A percentile compares a stretch with the other conserved stretches of the same genome.
Conservation (phyloP, 1,140 invertebrate genomes). For the Vanessa atalanta region DNA sequence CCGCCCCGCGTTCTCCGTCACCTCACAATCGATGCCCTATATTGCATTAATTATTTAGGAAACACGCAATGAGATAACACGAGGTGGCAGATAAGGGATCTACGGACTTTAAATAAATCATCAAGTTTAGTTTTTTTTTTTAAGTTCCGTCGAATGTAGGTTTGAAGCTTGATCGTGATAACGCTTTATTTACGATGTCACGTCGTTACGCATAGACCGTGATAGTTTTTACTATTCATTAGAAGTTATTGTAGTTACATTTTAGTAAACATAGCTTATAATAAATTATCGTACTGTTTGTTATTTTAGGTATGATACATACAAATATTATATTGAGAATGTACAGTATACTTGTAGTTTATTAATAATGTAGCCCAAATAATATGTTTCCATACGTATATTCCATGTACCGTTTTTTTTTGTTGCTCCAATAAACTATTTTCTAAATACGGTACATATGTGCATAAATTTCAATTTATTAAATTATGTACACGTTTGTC, state of each 20-base stretch:
- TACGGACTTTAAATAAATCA: conserved; percentile 76
- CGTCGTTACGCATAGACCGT: conserved; percentile 34
- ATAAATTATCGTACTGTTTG: not conserved
- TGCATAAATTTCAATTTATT: too few relatives aligned
- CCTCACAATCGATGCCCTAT: conserved; percentile 82
- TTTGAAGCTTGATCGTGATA: conserved; percentile 42
- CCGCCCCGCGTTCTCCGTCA: conserved; percentile 70
- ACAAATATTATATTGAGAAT: too few relatives aligned
- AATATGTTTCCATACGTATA: too few relatives aligned
- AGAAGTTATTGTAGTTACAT: conserved; percentile 22
- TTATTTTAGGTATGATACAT: not conserved
- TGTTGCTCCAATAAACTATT: too few relatives aligned
- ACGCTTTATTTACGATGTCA: conserved; percentile 59
- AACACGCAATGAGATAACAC: conserved; percentile 81
- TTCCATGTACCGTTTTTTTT: too few relatives aligned
- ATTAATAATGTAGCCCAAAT: too few relatives aligned
- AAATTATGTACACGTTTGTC: too few relatives aligned
- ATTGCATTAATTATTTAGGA: conserved; percentile 81
- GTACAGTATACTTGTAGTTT: too few relatives aligned
- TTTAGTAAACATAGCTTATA: conserved; percentile 12
- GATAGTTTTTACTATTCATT: conserved; percentile 48
- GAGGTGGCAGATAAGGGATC: conserved; percentile 78
- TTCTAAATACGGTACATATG: too few relatives aligned
- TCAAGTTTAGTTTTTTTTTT: conserved; percentile 47
- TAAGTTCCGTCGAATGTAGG: conserved; percentile 26